phyloP scores from a whole-genome alignment of 2,113 vertebrate species.

The Terrapene triunguis region DNA sequence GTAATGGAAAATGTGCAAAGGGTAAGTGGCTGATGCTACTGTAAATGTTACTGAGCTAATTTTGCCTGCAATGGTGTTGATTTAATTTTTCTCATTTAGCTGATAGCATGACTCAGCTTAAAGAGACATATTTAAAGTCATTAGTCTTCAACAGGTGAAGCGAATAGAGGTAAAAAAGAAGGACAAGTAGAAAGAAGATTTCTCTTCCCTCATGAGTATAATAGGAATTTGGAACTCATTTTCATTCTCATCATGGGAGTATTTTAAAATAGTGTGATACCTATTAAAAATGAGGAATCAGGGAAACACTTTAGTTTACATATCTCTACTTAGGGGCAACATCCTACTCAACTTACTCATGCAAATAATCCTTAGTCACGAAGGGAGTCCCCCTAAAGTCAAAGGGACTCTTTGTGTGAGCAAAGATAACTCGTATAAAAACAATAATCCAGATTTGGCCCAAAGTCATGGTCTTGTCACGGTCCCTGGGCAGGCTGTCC shows the following conservation, averaged over 20 bases:
- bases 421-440: too few species aligned
- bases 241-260: constrained; percentile 16
- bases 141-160: constrained; percentile 43
- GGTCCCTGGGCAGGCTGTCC: too few species aligned
- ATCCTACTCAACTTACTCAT: constrained; percentile 1
- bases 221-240: background rate
- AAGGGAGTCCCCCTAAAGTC: background rate
- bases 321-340: constrained; percentile 36
- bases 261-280: constrained; percentile 4
- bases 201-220: constrained; percentile 28
- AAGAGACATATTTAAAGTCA: background rate
- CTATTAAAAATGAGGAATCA: constrained; percentile 5
- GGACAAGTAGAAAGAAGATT: background rate
- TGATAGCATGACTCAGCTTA: constrained; percentile 37
- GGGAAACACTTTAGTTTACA: constrained; percentile 22
- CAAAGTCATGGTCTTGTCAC: too few species aligned
- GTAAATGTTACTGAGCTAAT: constrained; percentile 61
- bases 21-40: constrained; percentile 34
- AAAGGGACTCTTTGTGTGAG: too few species aligned
- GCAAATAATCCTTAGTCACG: background rate
- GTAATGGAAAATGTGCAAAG: constrained; percentile 23
- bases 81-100: constrained; percentile 65
- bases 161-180: constrained; percentile 5
- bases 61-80: constrained; percentile 31
- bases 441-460: background rate